Evolutionary conservation across 64 coral and sea anemone species (phyloP).

Genomic region (Stichodactyla mertensii): DNA sequence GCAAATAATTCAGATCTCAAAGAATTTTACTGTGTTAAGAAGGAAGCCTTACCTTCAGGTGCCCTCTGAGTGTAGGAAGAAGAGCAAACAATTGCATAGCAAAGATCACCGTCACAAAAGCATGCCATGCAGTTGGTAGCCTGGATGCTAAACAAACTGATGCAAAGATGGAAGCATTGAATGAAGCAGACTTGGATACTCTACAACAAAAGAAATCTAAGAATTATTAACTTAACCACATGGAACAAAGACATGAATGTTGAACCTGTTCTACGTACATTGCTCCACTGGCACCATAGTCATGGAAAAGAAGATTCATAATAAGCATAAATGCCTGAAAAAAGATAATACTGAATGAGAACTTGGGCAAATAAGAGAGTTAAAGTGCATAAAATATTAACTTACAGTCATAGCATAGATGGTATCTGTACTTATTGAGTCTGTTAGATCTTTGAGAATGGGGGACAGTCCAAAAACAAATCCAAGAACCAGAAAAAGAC

Average conservation of each 20-base stretch:
- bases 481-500: slow-evolving; percentile 47
- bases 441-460: slow-evolving; percentile 84
- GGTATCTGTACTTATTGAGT: slow-evolving; percentile 95
- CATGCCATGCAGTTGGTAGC: slow-evolving; percentile 90
- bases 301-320: slow-evolving; percentile 87
- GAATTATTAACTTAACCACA: too few relatives aligned
- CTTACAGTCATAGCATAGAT: slow-evolving; percentile 98
- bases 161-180: slow-evolving; percentile 86
- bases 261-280: slow-evolving; percentile 46
- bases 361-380: background rate
- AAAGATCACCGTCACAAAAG: slow-evolving; percentile 79
- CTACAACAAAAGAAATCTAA: slow-evolving; percentile 26
- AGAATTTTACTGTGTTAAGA: too few relatives aligned
- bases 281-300: slow-evolving; percentile 87
- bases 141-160: slow-evolving; percentile 91
- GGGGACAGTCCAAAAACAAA: slow-evolving; percentile 79
- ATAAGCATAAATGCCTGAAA: slow-evolving; percentile 81
- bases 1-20: background rate
- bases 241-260: too few relatives aligned
- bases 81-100: slow-evolving; percentile 91
- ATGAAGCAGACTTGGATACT: slow-evolving; percentile 78
- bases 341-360: background rate
- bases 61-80: slow-evolving; percentile 73
- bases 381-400: background rate
- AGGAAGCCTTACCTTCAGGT: slow-evolving; percentile 70